phyloP scores from a whole-genome alignment of 2,797 vertebrate genomes.

The Margarornis squamiger region DNA sequence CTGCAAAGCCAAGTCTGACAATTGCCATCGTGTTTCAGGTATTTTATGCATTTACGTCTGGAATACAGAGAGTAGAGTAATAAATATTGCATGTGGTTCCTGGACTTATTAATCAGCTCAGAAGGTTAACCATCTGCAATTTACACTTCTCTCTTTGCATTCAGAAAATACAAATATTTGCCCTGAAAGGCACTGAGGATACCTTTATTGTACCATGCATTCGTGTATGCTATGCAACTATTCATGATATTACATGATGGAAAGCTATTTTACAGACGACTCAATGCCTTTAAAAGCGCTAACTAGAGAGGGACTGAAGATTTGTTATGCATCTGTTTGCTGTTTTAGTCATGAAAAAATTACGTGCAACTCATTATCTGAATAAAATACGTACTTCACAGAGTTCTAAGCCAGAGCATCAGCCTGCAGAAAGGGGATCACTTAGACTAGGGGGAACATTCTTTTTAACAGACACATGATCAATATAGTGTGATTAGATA shows the following conservation, averaged over 20 bases:
- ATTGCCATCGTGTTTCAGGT: constrained; percentile 16
- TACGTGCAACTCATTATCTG: background rate
- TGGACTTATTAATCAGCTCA: background rate
- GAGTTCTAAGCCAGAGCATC: background rate
- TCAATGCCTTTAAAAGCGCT: background rate
- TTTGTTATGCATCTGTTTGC: background rate
- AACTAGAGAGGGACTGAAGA: background rate
- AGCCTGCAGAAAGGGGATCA: background rate
- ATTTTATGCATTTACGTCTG: background rate
- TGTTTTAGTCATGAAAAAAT: background rate
- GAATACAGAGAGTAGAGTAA: constrained; percentile 6
- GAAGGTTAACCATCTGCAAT: background rate
- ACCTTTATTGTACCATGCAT: background rate
- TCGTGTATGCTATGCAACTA: background rate
- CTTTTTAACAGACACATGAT: background rate
- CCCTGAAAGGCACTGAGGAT: background rate
- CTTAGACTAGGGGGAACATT: background rate
- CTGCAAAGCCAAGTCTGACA: background rate
- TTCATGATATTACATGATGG: background rate
- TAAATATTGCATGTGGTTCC: background rate
- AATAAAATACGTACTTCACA: background rate
- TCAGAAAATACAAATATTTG: background rate
- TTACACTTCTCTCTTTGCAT: background rate
- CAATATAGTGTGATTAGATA: background rate
- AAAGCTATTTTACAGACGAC: background rate